A percentile compares a stretch with the other conserved stretches of the same genome.
Conservation (phyloP, 2,888 invertebrate species). For the Hyppa rectilinea region DNA sequence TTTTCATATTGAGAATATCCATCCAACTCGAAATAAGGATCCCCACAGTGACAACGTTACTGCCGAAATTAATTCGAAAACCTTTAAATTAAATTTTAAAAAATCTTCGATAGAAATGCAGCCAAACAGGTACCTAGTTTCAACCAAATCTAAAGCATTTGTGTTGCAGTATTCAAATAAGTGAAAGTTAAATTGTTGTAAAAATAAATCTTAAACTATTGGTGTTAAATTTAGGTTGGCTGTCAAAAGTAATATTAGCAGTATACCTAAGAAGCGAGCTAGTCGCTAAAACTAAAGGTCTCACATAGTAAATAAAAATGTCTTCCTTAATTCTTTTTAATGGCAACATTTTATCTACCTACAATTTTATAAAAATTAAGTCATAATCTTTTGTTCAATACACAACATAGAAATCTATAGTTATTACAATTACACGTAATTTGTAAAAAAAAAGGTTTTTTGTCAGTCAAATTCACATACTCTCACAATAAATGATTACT, state of each 20-base stretch:
- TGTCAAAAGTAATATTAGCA: conserved; percentile 14
- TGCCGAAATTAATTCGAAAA: background rate
- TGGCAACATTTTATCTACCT: background rate
- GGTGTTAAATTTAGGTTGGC: conserved; percentile 14
- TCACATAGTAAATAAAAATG: background rate
- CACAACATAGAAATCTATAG: background rate
- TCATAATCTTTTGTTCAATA: background rate
- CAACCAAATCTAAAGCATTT: background rate
- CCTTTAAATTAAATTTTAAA: background rate
- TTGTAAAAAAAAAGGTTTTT: conserved; percentile 7
- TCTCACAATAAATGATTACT: conserved; percentile 69
- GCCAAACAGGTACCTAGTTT: background rate
- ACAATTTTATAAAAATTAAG: background rate
- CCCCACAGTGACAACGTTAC: background rate
- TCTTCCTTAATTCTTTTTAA: background rate
- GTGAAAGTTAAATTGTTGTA: conserved; percentile 1
- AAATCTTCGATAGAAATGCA: background rate
- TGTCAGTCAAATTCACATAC: conserved; percentile 68
- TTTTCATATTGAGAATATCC: background rate
- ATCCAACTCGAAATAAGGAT: background rate
- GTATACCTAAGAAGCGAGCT: conserved; percentile 49
- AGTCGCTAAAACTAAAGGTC: conserved; percentile 19
- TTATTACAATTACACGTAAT: background rate
- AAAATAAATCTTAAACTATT: background rate
- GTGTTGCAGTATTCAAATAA: background rate